Base-by-base conservation (phyloP, 1,140 invertebrate genomes). In the Ceratina japonica region DNA sequence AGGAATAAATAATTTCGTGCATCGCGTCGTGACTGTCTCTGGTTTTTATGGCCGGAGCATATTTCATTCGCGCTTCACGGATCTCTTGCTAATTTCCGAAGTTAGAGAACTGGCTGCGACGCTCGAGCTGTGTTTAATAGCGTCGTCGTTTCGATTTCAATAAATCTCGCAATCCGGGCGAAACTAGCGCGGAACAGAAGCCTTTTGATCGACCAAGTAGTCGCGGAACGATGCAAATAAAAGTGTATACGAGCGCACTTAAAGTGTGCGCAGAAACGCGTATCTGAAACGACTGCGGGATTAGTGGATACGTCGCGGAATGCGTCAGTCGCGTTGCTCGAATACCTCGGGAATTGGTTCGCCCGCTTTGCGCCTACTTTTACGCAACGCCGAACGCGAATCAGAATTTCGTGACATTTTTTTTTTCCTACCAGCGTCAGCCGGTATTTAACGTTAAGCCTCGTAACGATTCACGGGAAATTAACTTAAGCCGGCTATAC, bases 381-480 rank as follows among this genome's bases (percentile, higher is more conserved):
- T 56, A 22, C 27, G 31, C 63, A 3, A 16, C 52, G 61, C 10
- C 56, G 15, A 56, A 2, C 61, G 24, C 56, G 56, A 75, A 75
- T 65, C 73, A 56, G 52, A 54, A 64, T 75, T 37, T 54, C 51
- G n/a, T n/a, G 16, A 27, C 13, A 15, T 61, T n/a, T 44, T 37
- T 37, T 18, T 13, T 20, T 31, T 15, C 27, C 27, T 13, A 15
- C 49, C 51, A 3, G 75, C 2, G n/a, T n/a, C 18, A 7, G 15
- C 13, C 24, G 51, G 62, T 66, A 66, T 75, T 75, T 58, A 37
- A 66, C 56, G 62, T 18, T 75, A 12, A 75, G 49, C 63, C 44
- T 37, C 71, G 70, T 15, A 52, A 51, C 49, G 52, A 54, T 68
- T 75, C 66, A 77, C 70, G 82, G 75, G 24, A 82, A 84, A 84